These are phyloP conservation scores for Eriosoma lanigerum DNA, from an alignment of 1,140 invertebrate species.

Conservation along the genomic window DNA sequence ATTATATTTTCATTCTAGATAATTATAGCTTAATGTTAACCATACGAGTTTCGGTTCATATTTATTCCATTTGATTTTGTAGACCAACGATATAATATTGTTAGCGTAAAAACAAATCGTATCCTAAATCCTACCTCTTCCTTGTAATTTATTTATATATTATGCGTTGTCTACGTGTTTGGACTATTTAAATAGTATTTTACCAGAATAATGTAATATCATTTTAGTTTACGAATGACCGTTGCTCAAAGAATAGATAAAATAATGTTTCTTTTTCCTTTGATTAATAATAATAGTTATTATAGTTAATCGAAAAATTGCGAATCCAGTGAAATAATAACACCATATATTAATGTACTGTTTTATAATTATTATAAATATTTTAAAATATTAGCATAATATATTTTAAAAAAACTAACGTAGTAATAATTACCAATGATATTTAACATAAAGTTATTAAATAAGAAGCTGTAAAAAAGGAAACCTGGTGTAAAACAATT, in stretches of 20 bases:
- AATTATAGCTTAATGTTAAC: too few species aligned
- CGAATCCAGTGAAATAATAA: neutral
- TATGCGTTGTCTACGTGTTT: neutral
- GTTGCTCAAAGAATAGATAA: constrained; percentile 28
- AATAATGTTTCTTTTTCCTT: neutral
- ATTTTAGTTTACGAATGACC: neutral
- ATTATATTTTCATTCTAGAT: too few species aligned
- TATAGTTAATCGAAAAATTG: neutral
- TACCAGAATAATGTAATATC: neutral
- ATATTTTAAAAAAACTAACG: too few species aligned
- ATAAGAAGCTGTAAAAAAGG: too few species aligned
- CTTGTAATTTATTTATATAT: neutral
- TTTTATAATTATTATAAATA: neutral
- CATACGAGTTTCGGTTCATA: too few species aligned
- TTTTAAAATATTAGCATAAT: too few species aligned
- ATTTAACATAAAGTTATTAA: too few species aligned
- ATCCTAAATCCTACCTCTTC: neutral
- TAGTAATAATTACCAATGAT: too few species aligned
- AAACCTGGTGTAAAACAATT: too few species aligned
- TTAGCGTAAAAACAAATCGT: neutral
- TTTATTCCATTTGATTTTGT: too few species aligned
- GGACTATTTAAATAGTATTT: neutral
- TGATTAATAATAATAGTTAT: neutral
- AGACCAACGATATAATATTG: too few species aligned
- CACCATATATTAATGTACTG: neutral